These are phyloP conservation scores for Eupithecia inturbata DNA, from an alignment of 2,888 invertebrate genomes.

Conservation along the genomic window DNA sequence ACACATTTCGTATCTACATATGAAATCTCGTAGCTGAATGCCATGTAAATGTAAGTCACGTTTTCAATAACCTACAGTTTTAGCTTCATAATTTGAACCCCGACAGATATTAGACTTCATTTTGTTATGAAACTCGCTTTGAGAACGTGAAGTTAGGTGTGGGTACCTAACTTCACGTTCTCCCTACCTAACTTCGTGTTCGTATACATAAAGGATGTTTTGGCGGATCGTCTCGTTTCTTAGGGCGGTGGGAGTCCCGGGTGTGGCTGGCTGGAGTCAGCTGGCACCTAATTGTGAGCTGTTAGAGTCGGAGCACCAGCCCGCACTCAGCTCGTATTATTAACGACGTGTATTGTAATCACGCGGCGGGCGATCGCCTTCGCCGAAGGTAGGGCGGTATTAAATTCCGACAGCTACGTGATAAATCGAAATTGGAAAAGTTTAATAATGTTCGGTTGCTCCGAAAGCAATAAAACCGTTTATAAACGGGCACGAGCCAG, in stretches of 20 bases:
- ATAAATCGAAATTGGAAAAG: conserved; percentile 85
- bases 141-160: conserved; percentile 40
- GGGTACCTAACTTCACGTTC: no score
- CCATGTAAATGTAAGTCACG: conserved; percentile 83
- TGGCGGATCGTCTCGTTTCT: conserved; percentile 47
- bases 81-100: conserved; percentile 83
- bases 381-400: conserved; percentile 84
- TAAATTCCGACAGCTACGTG: conserved; percentile 85
- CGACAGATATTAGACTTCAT: conserved; percentile 80
- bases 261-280: not conserved
- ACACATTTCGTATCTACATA: conserved; percentile 57
- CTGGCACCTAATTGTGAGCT: conserved; percentile 1
- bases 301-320: conserved; percentile 31
- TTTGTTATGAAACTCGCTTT: conserved; percentile 76
- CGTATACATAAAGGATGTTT: conserved; percentile 29
- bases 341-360: conserved; percentile 84
- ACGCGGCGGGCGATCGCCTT: conserved; percentile 84
- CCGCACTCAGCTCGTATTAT: conserved; percentile 77
- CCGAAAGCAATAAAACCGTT: conserved; percentile 85
- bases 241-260: conserved; percentile 37
- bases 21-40: conserved; percentile 71
- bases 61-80: conserved; percentile 84
- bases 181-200: no score
- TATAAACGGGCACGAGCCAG: conserved; percentile 84
- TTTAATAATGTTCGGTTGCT: conserved; percentile 85